A percentile compares a stretch with the other conserved stretches of the same genome.
These are phyloP conservation scores for Ochropacha duplaris DNA, from an alignment of 2,888 invertebrate genomes.

Conservation along the genomic window DNA sequence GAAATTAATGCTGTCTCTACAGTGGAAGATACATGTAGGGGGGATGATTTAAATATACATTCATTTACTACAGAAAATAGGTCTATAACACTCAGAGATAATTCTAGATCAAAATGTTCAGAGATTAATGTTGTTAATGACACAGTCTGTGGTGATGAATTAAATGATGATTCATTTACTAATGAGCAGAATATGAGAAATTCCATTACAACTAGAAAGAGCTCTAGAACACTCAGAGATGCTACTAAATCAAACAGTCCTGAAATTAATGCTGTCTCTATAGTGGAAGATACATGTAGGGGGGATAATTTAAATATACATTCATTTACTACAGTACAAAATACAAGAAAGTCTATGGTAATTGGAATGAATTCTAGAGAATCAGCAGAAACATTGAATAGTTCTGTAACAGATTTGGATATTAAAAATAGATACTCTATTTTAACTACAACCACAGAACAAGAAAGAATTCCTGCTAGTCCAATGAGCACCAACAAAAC, in stretches of 20 bases:
- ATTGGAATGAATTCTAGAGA: constrained; percentile 6
- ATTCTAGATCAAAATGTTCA: no score
- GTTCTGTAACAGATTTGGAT: neutral
- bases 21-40: neutral
- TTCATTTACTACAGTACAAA: neutral
- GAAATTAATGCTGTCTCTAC: neutral
- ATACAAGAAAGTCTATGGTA: neutral
- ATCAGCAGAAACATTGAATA: constrained; percentile 15
- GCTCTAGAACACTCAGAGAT: neutral
- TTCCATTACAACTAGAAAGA: neutral
- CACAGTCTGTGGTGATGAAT: no score
- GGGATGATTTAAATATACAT: neutral
- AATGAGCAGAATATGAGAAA: neutral
- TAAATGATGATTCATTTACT: no score
- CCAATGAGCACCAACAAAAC: constrained; percentile 20
- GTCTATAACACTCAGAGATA: no score
- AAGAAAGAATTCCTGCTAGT: constrained; percentile 20
- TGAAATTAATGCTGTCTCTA: neutral
- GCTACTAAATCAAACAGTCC: neutral
- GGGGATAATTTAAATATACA: neutral
- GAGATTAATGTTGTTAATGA: no score
- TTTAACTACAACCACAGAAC: constrained; percentile 32
- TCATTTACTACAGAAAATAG: no score
- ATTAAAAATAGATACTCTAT: constrained; percentile 33
- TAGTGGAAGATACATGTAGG: neutral